A percentile compares a stretch with the other conserved stretches of the same genome.
These are phyloP conservation scores for Mesocricetus auratus DNA, from an alignment of 2,113 vertebrate species.

Conservation along the genomic window DNA sequence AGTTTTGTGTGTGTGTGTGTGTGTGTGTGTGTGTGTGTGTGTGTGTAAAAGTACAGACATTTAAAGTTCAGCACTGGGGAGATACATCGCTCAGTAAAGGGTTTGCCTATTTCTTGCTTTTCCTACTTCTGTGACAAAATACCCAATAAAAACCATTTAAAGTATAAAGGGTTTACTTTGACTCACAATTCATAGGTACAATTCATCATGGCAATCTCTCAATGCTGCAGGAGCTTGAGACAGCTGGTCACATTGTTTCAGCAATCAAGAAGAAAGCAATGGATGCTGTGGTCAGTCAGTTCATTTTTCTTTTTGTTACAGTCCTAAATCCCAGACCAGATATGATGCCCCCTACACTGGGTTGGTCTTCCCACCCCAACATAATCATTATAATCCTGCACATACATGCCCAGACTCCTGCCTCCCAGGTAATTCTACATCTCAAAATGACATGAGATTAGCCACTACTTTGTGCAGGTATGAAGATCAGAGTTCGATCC, in stretches of 20 bases:
- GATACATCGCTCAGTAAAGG: neutral
- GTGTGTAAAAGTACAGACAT: neutral
- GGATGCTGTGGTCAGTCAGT: neutral
- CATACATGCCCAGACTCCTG: neutral
- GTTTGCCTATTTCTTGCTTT: neutral
- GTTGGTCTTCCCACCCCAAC: neutral
- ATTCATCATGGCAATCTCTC: neutral
- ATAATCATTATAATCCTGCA: neutral
- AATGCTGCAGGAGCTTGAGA: neutral
- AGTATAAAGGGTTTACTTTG: neutral
- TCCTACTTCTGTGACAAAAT: neutral
- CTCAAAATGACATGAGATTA: too few species aligned
- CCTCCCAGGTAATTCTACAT: too few species aligned
- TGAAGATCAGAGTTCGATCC: neutral
- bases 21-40: neutral
- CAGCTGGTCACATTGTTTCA: neutral
- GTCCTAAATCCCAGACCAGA: too few species aligned
- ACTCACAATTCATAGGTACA: neutral
- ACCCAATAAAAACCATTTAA: neutral
- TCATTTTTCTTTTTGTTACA: neutral
- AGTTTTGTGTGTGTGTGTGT: neutral
- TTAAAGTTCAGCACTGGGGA: neutral
- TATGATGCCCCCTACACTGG: too few species aligned
- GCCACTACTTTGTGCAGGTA: neutral
- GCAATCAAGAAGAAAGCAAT: neutral